These are phyloP conservation scores for Brotula barbata DNA, from an alignment of 2,797 vertebrate genomes.

Conservation along the genomic window DNA sequence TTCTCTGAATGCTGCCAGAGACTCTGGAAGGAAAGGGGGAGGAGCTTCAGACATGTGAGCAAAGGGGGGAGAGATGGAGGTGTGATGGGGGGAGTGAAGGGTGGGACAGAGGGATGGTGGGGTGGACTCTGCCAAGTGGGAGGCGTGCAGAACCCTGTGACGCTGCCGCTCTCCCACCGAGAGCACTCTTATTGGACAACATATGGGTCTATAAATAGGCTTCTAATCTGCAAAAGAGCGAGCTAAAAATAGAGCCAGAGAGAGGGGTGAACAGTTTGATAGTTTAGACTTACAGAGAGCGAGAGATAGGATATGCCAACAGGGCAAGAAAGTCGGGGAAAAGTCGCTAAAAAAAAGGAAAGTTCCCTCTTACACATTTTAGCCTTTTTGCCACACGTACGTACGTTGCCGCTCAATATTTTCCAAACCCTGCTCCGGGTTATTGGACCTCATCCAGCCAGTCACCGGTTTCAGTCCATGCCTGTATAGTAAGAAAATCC, in stretches of 20 bases:
- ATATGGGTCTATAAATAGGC: slow-evolving; percentile 78
- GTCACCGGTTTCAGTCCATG: no score
- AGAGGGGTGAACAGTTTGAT: slow-evolving; percentile 31
- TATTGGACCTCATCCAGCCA: no score
- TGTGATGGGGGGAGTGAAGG: neutral
- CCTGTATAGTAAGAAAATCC: no score
- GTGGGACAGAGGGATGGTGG: no score
- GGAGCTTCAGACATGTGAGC: neutral
- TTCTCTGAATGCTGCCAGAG: neutral
- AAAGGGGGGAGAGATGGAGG: neutral
- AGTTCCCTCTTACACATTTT: neutral
- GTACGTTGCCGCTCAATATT: no score
- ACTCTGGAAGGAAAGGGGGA: neutral
- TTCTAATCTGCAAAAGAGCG: slow-evolving; percentile 74
- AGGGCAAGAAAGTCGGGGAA: slow-evolving; percentile 17
- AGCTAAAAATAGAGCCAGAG: slow-evolving; percentile 75
- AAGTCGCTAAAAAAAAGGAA: neutral
- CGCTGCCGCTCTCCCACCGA: slow-evolving; percentile 52
- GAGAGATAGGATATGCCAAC: slow-evolving; percentile 15
- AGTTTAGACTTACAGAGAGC: slow-evolving; percentile 8
- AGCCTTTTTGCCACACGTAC: no score
- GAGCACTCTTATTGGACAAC: slow-evolving; percentile 73
- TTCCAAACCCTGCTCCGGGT: no score
- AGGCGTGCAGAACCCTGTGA: slow-evolving; percentile 69
- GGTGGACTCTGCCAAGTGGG: slow-evolving; percentile 56